These are phyloP conservation scores for Naso thynnoides DNA, from an alignment of 2,797 vertebrate species.

Conservation along the genomic window DNA sequence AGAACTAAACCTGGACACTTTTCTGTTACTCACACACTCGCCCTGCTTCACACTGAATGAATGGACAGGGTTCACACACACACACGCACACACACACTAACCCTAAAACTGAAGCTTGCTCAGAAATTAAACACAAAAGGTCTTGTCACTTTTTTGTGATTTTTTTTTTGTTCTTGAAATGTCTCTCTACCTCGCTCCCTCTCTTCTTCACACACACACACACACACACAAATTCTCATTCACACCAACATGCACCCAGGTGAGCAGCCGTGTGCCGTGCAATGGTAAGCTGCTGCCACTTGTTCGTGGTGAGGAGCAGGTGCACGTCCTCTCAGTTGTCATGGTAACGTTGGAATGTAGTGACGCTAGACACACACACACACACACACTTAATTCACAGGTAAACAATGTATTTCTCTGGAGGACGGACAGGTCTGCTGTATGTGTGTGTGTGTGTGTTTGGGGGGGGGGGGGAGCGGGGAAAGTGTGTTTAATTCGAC, in stretches of 20 bases:
- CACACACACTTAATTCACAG: conserved; percentile 61
- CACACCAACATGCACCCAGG: conserved; percentile 8
- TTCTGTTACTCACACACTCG: conserved; percentile 4
- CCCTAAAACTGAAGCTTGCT: conserved; percentile 36
- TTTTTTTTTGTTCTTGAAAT: conserved; percentile 46
- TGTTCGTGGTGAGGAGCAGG: conserved; percentile 57
- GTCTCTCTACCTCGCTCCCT: conserved; percentile 1
- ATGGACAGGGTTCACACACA: conserved; percentile 4
- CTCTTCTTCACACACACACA: conserved; percentile 5
- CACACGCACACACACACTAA: conserved; percentile 9
- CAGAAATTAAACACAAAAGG: conserved; percentile 43
- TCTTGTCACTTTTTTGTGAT: conserved; percentile 20
- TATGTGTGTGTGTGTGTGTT: conserved; percentile 23
- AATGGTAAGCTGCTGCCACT: conserved; percentile 74
- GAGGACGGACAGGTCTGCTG: conserved; percentile 58
- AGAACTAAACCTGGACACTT: conserved; percentile 27
- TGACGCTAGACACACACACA: conserved; percentile 34
- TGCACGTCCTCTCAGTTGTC: conserved; percentile 56
- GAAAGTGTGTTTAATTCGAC: not conserved
- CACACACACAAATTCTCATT: conserved; percentile 14
- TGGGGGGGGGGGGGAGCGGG: not conserved
- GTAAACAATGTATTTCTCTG: conserved; percentile 71
- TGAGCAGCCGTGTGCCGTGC: conserved; percentile 86
- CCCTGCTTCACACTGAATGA: conserved; percentile 28
- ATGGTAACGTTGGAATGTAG: conserved; percentile 90